Evolutionary conservation across 2,888 invertebrate species (phyloP).

Genomic region (Epistrophe eligans): DNA sequence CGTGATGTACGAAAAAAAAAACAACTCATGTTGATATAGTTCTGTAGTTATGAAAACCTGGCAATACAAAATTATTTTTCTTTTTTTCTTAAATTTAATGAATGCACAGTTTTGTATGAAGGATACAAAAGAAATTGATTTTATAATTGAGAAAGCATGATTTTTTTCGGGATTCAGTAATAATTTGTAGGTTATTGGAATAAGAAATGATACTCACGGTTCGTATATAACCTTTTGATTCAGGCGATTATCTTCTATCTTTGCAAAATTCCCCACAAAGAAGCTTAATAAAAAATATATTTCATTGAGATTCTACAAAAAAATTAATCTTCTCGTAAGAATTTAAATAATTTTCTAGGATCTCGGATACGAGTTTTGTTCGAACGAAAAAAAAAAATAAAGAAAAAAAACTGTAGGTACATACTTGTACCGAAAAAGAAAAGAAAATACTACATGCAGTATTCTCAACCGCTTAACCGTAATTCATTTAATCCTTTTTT

Average conservation of each 20-base stretch:
- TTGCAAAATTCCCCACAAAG: background rate
- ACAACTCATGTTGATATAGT: too few relatives aligned
- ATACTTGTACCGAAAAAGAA: background rate
- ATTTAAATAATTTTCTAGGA: slow-evolving; percentile 24
- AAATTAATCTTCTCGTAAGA: slow-evolving; percentile 27
- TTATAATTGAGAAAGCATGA: background rate
- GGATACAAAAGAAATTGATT: background rate
- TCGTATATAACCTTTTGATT: background rate
- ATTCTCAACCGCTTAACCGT: slow-evolving; percentile 39
- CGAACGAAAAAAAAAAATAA: background rate
- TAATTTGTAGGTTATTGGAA: background rate
- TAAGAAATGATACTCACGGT: background rate
- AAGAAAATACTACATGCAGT: slow-evolving; percentile 19
- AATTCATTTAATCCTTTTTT: slow-evolving; percentile 56
- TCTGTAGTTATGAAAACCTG: too few relatives aligned
- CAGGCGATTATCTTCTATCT: background rate
- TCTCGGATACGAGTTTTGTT: slow-evolving; percentile 20
- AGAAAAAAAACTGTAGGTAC: background rate
- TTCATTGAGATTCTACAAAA: background rate
- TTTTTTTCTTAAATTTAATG: too few relatives aligned
- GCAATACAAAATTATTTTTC: too few relatives aligned
- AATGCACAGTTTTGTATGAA: too few relatives aligned
- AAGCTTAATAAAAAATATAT: background rate
- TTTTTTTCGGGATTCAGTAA: too few relatives aligned
- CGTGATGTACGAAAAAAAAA: too few relatives aligned